A percentile compares a stretch with the other conserved stretches of the same genome.
phyloP scores from a whole-genome alignment of 2,797 vertebrate genomes.

The Enteromius radiatus region DNA sequence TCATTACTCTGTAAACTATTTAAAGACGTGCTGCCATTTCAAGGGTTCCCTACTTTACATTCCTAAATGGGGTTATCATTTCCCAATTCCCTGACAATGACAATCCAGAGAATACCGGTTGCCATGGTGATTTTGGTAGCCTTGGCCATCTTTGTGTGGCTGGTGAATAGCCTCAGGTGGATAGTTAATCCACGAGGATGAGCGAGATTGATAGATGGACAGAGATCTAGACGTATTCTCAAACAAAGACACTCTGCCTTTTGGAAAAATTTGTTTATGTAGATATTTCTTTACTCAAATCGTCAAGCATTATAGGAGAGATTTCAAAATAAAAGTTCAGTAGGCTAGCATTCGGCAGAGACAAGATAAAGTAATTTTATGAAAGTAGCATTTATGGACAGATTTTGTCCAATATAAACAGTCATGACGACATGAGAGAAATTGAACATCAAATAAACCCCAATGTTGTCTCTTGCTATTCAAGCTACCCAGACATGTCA shows the following conservation, averaged over 20 bases:
- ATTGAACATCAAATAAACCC: constrained; percentile 63
- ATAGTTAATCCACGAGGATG: constrained; percentile 46
- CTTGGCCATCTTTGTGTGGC: constrained; percentile 40
- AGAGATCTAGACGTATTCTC: constrained; percentile 33
- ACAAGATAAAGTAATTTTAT: constrained; percentile 58
- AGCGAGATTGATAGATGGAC: constrained; percentile 37
- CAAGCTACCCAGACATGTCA: constrained; percentile 48
- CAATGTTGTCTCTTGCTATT: constrained; percentile 69
- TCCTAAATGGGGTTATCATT: constrained; percentile 35
- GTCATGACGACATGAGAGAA: constrained; percentile 27
- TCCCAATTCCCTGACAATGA: constrained; percentile 44
- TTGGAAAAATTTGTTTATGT: neutral
- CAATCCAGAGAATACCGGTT: constrained; percentile 50
- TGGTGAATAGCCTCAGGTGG: constrained; percentile 52
- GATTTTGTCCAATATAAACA: constrained; percentile 59
- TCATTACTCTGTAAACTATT: neutral
- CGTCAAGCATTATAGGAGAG: neutral
- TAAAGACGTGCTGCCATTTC: constrained; percentile 14
- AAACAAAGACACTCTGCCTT: constrained; percentile 46
- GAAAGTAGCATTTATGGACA: constrained; percentile 42
- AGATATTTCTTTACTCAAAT: neutral
- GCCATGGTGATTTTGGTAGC: constrained; percentile 57
- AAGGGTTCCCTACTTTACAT: constrained; percentile 1
- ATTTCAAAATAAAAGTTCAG: neutral
- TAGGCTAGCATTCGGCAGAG: constrained; percentile 4